These are phyloP conservation scores for Gryon sp. DNA, from an alignment of 1,140 invertebrate genomes.

Conservation along the genomic window DNA sequence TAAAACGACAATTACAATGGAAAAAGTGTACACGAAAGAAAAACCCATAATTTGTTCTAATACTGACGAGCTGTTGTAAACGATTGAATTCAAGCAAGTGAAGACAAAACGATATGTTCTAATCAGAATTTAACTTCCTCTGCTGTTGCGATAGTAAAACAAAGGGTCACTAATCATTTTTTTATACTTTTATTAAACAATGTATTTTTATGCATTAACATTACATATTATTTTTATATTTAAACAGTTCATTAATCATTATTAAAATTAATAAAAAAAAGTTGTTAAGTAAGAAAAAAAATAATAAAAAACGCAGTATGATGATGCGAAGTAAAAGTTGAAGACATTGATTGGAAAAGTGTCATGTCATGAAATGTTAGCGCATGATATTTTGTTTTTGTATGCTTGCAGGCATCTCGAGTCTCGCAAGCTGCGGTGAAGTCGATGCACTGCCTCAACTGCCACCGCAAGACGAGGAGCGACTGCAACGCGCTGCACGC, in stretches of 20 bases:
- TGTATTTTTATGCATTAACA: no score
- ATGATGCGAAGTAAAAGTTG: not conserved
- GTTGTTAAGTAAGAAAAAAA: not conserved
- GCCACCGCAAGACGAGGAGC: constrained; percentile 88
- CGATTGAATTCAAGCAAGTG: not conserved
- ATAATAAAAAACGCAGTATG: not conserved
- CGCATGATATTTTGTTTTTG: constrained; percentile 44
- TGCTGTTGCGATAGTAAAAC: constrained; percentile 18
- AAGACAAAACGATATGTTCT: constrained; percentile 36
- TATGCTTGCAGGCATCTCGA: constrained; percentile 86
- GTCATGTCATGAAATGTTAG: constrained; percentile 24
- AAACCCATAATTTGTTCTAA: constrained; percentile 20
- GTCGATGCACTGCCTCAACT: constrained; percentile 86
- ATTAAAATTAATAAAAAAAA: no score
- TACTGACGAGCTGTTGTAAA: constrained; percentile 7
- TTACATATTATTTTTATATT: no score
- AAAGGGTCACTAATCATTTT: no score
- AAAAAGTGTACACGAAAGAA: constrained; percentile 18
- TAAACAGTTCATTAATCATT: no score
- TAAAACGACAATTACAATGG: constrained; percentile 44
- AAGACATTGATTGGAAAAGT: constrained; percentile 7
- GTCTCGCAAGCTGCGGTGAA: constrained; percentile 86
- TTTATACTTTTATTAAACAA: no score
- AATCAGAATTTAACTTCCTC: constrained; percentile 41
- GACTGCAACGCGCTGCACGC: constrained; percentile 87